Base-by-base conservation (phyloP, 2,113 vertebrate genomes). In the Pseudopipra pipra region DNA sequence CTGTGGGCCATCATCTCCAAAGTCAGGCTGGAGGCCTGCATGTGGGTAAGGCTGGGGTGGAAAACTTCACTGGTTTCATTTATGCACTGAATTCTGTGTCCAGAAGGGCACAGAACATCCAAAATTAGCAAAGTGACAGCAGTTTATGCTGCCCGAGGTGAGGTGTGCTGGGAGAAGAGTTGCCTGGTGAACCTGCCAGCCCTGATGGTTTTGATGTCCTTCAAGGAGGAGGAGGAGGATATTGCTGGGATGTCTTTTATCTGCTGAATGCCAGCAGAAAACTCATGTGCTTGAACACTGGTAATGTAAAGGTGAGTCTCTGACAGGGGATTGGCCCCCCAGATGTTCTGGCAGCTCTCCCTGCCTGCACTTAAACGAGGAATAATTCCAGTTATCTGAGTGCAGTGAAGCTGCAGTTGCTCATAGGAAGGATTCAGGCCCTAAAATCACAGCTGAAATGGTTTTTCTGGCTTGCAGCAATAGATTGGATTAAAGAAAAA, bases 21-120 rank as follows among this genome's bases (percentile, higher is more conserved):
- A 98, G 99, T 99, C 97, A 99, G 99, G 86, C 98, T 99, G 97
- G 99, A 99, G 96, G 99, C 99, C 97, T 99, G 99, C 97, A 99
- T 99, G 99, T 99, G 99, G 99, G 99, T 99, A 98, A 99, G 99
- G 97, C 37, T 87, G 39, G 5, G 79, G 68, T 89, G 12, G 22
- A 41, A 86, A 71, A 56, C 22, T 62, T 5, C 1, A 24, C 31
- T 2, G 0, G 27, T 85, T 21, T 35, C 39, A 47, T 44, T 20
- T 5, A 6, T 19, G 11, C 0, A 0, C 24, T 74, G 61, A 0
- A 22, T 46, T 74, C 51, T 47, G 3, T 44, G 37, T 7, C 30
- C n/a, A 72, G n/a, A 75, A 41, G 15, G 1, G 8, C n/a, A 14
- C 19, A 9, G 8, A 56, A 56, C 12, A 47, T 13, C 78, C 46